Percentiles rank a stretch among this genome's conserved stretches.
These are phyloP conservation scores for Drosophila murphyi DNA, from an alignment of 1,140 invertebrate species.

Conservation along the genomic window DNA sequence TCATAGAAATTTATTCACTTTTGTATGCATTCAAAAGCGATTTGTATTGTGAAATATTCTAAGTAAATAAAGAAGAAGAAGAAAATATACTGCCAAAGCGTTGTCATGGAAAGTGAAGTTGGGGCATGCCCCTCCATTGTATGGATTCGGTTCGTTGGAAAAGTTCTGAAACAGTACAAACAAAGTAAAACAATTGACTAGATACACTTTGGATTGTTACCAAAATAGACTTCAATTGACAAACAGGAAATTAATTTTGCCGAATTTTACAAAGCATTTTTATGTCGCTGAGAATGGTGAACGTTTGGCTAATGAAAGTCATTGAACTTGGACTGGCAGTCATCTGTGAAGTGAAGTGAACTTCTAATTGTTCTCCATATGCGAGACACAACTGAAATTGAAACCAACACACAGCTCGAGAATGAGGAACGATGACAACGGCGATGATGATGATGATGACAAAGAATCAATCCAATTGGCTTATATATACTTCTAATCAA, in stretches of 20 bases:
- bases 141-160: neutral
- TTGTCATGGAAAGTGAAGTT: constrained; percentile 20
- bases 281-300: neutral
- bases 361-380: constrained; percentile 45
- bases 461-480: constrained; percentile 51
- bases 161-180: neutral
- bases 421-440: neutral
- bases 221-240: constrained; percentile 19
- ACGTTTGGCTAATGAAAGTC: constrained; percentile 26
- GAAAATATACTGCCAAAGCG: no score
- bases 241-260: constrained; percentile 43
- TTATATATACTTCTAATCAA: constrained; percentile 49
- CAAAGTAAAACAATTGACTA: constrained; percentile 5
- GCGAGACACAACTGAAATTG: constrained; percentile 17
- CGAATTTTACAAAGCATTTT: constrained; percentile 32
- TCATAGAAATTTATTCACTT: no score
- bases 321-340: constrained; percentile 36
- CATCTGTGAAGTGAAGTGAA: constrained; percentile 27
- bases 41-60: neutral
- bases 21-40: neutral
- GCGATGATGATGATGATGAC: constrained; percentile 4
- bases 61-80: no score
- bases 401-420: neutral
- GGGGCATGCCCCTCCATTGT: neutral
- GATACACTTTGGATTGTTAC: neutral